phyloP scores from a whole-genome alignment of 2,888 invertebrate species.

The Dysmachus trigonus region DNA sequence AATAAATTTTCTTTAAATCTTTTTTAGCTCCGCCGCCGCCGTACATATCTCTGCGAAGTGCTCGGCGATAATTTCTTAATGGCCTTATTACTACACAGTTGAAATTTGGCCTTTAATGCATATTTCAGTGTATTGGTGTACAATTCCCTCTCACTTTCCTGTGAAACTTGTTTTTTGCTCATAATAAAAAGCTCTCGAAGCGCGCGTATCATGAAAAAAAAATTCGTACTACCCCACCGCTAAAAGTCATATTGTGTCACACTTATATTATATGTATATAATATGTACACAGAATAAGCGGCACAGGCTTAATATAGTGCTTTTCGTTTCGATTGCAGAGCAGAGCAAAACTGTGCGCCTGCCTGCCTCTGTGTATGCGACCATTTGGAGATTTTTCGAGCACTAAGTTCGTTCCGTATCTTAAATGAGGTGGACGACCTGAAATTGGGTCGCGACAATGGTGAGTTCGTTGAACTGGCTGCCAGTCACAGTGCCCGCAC shows the following conservation, averaged over 20 bases:
- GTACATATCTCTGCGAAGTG: not conserved
- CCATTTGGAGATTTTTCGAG: conserved; percentile 15
- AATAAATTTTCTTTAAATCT: not conserved
- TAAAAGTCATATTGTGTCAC: not conserved
- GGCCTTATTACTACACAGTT: conserved; percentile 17
- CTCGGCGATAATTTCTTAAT: conserved; percentile 22
- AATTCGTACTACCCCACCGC: not conserved
- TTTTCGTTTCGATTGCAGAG: not conserved
- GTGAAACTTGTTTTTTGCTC: conserved; percentile 58
- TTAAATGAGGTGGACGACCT: conserved; percentile 63
- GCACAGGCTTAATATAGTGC: not conserved
- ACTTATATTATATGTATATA: too few species aligned
- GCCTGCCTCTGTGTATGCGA: not conserved
- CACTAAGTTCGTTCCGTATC: conserved; percentile 44
- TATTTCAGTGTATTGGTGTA: conserved; percentile 39
- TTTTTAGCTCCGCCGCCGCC: not conserved
- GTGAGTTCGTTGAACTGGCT: conserved; percentile 65
- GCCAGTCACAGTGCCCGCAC: conserved; percentile 31
- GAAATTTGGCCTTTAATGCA: conserved; percentile 22
- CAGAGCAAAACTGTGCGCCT: not conserved
- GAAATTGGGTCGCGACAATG: conserved; percentile 66
- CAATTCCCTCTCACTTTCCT: conserved; percentile 64
- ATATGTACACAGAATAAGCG: too few species aligned
- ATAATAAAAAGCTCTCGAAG: conserved; percentile 19
- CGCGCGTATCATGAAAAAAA: conserved; percentile 5